Base-by-base conservation (phyloP, 2,113 vertebrate species). In the Corapipo altera region DNA sequence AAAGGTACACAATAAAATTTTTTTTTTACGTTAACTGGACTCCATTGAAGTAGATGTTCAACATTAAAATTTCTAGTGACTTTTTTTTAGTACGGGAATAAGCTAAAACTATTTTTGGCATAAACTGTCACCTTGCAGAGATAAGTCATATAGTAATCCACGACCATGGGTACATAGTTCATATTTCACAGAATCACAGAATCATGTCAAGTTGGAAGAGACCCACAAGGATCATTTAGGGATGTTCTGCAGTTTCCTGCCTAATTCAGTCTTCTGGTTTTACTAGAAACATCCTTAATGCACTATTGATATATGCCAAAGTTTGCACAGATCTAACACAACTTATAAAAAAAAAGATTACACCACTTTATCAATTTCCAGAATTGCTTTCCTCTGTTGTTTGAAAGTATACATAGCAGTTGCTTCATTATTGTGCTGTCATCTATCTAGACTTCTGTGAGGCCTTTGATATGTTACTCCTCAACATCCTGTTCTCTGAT, bases 61-160 rank as follows among this genome's bases (percentile, higher is more conserved):
- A 57, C 44, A 35, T 57, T 76, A 64, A 75, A 62, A 81, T 22
- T 75, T 59, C 48, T 64, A 71, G 19, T 3, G 0, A 65, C 5
- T 24, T 48, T 92, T 75, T 75, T 91, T 57, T 32, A 83, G 24
- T 33, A 8, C 78, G 35, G n/a, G 51, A 91, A 89, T 58, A 96
- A 77, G 8, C 7, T 71, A 51, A 66, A 92, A 66, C 33, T 69
- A 49, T 37, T 95, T 86, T 83, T 94, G 71, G 54, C 30, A 84
- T n/a, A 37, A 86, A 37, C 15, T 7, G 6, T 58, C 30, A 77
- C 21, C 44, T 49, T 70, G 41, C 51, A 84, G n/a, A 48, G 6
- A 6, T 46, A 90, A 66, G 1, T 57, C 76, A 41, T 12, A 43
- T 10, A 52, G 20, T 66, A 69, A 80, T 62, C 37, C 62, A 88